Conservation (phyloP, 2,113 vertebrate species). For the Todiramphus chloris region DNA sequence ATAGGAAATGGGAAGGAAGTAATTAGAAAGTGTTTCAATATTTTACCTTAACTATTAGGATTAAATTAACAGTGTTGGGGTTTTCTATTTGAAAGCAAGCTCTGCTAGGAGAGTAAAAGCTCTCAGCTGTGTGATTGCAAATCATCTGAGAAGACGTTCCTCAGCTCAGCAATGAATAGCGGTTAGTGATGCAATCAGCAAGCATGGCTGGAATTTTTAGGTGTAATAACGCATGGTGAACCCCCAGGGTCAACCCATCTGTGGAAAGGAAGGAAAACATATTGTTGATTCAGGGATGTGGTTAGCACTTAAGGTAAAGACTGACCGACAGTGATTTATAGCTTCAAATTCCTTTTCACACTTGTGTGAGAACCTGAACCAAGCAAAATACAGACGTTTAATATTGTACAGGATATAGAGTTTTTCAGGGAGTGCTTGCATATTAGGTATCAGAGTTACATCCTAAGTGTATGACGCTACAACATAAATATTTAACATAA, state of each 20-base stretch:
- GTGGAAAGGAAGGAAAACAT: slow-evolving; percentile 62
- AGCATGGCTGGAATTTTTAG: slow-evolving; percentile 21
- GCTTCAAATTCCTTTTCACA: slow-evolving; percentile 69
- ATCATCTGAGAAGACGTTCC: slow-evolving; percentile 19
- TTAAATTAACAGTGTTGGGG: slow-evolving; percentile 38
- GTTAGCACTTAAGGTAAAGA: slow-evolving; percentile 69
- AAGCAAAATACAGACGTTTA: slow-evolving; percentile 67
- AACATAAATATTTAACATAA: slow-evolving; percentile 33
- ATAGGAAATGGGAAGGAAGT: slow-evolving; percentile 69
- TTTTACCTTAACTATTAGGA: slow-evolving; percentile 45
- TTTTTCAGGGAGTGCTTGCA: slow-evolving; percentile 29
- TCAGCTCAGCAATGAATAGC: neutral
- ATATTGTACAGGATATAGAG: slow-evolving; percentile 61
- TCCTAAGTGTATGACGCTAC: neutral
- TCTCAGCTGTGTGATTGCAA: slow-evolving; percentile 5
- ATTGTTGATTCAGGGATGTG: slow-evolving; percentile 71
- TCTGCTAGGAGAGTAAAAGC: neutral
- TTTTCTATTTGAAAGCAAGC: slow-evolving; percentile 9
- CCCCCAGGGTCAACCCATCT: slow-evolving; percentile 40
- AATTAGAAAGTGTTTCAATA: slow-evolving; percentile 63
- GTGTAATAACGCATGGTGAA: slow-evolving; percentile 46
- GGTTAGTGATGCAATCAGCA: slow-evolving; percentile 47
- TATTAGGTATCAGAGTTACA: slow-evolving; percentile 37
- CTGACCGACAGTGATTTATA: slow-evolving; percentile 60
- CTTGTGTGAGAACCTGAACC: slow-evolving; percentile 61